Base-by-base conservation (phyloP, 2,113 vertebrate species). In the Ptilonorhynchus violaceus region DNA sequence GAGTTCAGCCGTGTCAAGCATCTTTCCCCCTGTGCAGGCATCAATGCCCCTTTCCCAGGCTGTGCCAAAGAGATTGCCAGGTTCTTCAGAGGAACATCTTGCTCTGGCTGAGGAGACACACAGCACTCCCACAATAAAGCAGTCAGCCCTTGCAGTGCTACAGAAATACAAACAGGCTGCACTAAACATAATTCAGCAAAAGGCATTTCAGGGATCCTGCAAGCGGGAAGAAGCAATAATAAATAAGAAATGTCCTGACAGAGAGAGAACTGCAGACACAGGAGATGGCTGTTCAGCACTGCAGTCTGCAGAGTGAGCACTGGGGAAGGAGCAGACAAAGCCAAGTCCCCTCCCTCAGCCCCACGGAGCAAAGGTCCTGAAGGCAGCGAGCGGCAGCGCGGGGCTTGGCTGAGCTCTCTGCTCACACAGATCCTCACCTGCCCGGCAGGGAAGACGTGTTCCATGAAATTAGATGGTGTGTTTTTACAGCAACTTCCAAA, bases 401-500 rank as follows among this genome's bases (percentile, higher is more conserved):
- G 55, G 66, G n/a, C 35, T 39, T 9, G 80, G 89, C 85, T 77
- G 27, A 6, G 24, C 73, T 8, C 47, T 59, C 60, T 47, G 62
- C 87, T 85, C 56, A 78, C 42, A 41, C 62, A 60, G 44, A 67
- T 19, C 44, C 63, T 21, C 68, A 31, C 14, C 63, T 84, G 80
- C 88, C 79, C 3, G 0, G 31, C 47, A 63, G 90, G 50, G 53
- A 55, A 85, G 88, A 67, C 30, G 24, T 56, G 63, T 31, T 55
- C 44, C 53, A 59, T 68, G 69, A 58, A 89, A 92, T 91, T 27
- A 78, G 75, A 56, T 60, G 42, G 10, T 42, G 35, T 67, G 83
- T 64, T 93, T 70, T 79, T 76, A 31, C 10, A 78, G 67, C 3
- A 79, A 87, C n/a, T 68, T 93, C 86, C 92, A 89, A 58, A 93